Percentiles rank a stretch among this genome's conserved stretches.
These are phyloP conservation scores for Amphipyra berbera DNA, from an alignment of 2,888 invertebrate species.

Conservation along the genomic window DNA sequence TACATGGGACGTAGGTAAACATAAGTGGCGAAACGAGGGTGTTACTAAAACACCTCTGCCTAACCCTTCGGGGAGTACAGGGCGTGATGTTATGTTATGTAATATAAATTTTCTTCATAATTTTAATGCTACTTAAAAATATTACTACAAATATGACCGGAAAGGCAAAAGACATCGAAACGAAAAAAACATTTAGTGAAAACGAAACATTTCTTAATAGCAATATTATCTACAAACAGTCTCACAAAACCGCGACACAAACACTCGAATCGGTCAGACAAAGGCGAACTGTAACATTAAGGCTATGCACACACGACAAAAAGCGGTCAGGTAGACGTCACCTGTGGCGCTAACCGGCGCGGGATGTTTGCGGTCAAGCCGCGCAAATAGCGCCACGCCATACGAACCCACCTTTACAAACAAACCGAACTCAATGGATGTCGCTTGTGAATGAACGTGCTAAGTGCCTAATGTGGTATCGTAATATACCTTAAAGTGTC, in stretches of 20 bases:
- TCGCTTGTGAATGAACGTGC: conserved; percentile 79
- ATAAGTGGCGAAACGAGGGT: too few species aligned
- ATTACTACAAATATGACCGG: neutral
- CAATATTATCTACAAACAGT: conserved; percentile 30
- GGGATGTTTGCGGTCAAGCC: conserved; percentile 71
- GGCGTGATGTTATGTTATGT: too few species aligned
- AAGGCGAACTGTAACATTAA: conserved; percentile 64
- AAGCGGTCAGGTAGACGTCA: conserved; percentile 79
- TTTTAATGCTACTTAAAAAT: neutral
- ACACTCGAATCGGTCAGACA: conserved; percentile 54
- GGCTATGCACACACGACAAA: conserved; percentile 73
- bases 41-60: too few species aligned
- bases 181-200: neutral
- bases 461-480: conserved; percentile 54
- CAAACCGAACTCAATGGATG: conserved; percentile 73
- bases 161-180: neutral
- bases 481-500: conserved; percentile 51
- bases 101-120: too few species aligned
- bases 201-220: conserved; percentile 13
- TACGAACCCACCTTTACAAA: conserved; percentile 82
- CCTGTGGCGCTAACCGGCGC: conserved; percentile 83
- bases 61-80: too few species aligned
- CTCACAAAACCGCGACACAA: conserved; percentile 45
- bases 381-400: conserved; percentile 79
- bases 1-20: too few species aligned